phyloP scores from a whole-genome alignment of 2,113 vertebrate genomes.

The Psammodynastes pulverulentus region DNA sequence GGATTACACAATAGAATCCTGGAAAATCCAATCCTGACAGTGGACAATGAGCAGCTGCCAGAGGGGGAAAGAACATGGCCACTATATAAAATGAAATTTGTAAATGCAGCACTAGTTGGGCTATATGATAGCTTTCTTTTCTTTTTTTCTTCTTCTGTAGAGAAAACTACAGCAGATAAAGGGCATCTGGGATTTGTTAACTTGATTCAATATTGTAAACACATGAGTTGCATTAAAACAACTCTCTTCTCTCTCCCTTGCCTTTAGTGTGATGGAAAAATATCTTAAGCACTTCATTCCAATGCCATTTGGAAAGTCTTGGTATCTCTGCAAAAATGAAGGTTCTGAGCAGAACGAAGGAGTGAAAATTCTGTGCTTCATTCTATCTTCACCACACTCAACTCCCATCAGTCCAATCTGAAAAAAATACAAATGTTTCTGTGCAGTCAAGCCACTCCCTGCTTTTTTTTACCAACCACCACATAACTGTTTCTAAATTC shows the following conservation, averaged over 20 bases:
- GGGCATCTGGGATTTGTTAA: conserved; percentile 60
- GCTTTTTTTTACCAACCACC: neutral
- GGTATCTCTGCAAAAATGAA: neutral
- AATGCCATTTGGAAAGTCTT: conserved; percentile 3
- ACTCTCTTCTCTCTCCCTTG: neutral
- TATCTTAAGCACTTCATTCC: neutral
- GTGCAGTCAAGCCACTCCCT: neutral
- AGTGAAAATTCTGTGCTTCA: neutral
- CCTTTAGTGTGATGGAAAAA: neutral
- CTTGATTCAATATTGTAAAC: conserved; percentile 31
- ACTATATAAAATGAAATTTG: neutral
- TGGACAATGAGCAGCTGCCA: neutral
- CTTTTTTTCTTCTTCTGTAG: conserved; percentile 7
- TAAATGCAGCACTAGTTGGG: neutral
- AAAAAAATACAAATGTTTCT: neutral
- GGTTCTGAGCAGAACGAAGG: neutral
- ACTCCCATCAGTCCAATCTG: neutral
- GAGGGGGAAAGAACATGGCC: neutral
- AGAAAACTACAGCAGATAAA: conserved; percentile 44
- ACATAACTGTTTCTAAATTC: neutral
- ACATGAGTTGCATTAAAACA: conserved; percentile 55
- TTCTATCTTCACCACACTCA: neutral
- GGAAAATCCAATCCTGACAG: neutral
- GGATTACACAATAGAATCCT: neutral
- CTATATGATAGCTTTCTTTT: neutral